Conservation (phyloP, 2,113 vertebrate genomes). For the human (Homo sapiens) region DNA sequence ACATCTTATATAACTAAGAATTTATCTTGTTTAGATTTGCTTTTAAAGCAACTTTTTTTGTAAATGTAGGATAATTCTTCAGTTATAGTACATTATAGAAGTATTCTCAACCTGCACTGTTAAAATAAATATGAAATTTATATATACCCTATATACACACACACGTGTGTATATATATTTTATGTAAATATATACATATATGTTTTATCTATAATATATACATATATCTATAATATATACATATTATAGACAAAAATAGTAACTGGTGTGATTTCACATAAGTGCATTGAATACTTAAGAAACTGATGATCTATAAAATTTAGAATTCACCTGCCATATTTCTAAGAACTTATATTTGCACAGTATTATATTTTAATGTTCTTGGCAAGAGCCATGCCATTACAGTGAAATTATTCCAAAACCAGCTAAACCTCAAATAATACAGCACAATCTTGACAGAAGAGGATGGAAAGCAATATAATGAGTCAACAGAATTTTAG, state of each 20-base stretch:
- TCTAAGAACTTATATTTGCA: constrained; percentile 27
- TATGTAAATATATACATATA: too few relatives aligned
- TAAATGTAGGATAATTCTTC: constrained; percentile 13
- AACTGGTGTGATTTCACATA: not conserved
- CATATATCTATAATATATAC: too few relatives aligned
- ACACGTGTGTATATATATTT: too few relatives aligned
- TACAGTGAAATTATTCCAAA: constrained; percentile 34
- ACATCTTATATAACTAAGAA: not conserved
- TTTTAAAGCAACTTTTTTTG: not conserved
- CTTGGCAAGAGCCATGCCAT: constrained; percentile 12
- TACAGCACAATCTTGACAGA: not conserved
- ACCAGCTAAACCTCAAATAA: not conserved
- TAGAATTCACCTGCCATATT: constrained; percentile 14
- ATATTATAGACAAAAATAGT: not conserved
- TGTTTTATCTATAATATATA: too few relatives aligned
- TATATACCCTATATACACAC: not conserved
- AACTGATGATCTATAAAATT: not conserved
- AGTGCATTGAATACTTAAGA: not conserved
- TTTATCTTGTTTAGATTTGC: not conserved
- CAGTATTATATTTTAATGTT: constrained; percentile 44
- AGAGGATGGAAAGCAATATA: not conserved
- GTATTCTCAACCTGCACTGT: not conserved
- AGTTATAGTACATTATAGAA: not conserved
- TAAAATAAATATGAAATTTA: constrained; percentile 55
- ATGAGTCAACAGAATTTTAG: not conserved